Conservation (phyloP, 1,140 invertebrate genomes). For the Anastrepha obliqua region DNA sequence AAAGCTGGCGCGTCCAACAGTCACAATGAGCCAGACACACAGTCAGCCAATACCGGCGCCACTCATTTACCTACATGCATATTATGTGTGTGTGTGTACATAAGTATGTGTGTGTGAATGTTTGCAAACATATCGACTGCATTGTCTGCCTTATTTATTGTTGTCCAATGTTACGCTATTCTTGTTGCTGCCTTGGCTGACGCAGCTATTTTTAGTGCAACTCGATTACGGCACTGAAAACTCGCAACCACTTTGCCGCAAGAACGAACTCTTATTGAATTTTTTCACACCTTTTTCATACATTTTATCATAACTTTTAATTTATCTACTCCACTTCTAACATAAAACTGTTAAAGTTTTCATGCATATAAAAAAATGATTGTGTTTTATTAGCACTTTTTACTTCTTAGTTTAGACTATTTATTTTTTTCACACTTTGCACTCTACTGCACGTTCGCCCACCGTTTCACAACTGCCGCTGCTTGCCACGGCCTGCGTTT, state of each 20-base stretch:
- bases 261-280: background rate
- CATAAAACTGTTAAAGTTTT: slow-evolving; percentile 14
- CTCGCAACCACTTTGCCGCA: slow-evolving; percentile 25
- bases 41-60: slow-evolving; percentile 23
- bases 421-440: slow-evolving; percentile 4
- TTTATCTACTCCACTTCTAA: background rate
- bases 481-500: background rate
- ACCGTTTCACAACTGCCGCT: slow-evolving; percentile 42
- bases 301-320: background rate
- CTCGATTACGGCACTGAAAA: background rate
- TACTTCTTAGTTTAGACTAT: background rate
- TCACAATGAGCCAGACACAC: background rate
- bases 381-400: slow-evolving; percentile 8
- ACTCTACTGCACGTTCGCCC: background rate
- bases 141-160: slow-evolving; percentile 1
- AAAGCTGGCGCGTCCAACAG: background rate
- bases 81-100: background rate
- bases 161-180: background rate
- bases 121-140: slow-evolving; percentile 13
- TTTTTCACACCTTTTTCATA: background rate
- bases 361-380: background rate
- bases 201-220: background rate
- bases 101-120: background rate
- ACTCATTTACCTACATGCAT: background rate
- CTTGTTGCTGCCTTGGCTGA: background rate